Evolutionary conservation across 2,888 invertebrate species (phyloP), one percentile per base, ranked within the genome.

Genomic region (Papilio gigon): DNA sequence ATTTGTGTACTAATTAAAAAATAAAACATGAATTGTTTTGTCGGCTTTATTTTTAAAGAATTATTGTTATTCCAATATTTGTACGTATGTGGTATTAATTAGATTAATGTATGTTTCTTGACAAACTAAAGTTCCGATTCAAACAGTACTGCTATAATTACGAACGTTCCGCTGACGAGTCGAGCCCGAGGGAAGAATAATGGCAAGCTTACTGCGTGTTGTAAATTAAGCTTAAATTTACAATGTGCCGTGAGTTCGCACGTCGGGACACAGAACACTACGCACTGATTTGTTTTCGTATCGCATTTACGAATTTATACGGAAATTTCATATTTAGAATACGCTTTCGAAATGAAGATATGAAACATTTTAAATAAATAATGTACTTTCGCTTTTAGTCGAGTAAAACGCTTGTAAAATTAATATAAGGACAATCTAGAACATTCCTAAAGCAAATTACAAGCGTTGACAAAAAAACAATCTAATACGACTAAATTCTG

Each of bases 41-140:
- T n/a, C n/a, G n/a, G n/a, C n/a, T n/a, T n/a, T n/a, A n/a, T n/a
- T n/a, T n/a, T n/a, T n/a, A n/a, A n/a, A n/a, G n/a, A n/a, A n/a
- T n/a, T n/a, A n/a, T n/a, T n/a, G n/a, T n/a, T n/a, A n/a, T n/a
- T n/a, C n/a, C n/a, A n/a, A n/a, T n/a, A n/a, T n/a, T n/a, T n/a
- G n/a, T n/a, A n/a, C n/a, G n/a, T n/a, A n/a, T 30, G 11, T 53
- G 30, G 27, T n/a, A 27, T 14, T 2, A 27, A 8, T 53, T 30
- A 53, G n/a, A 53, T 30, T 53, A 30, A 53, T 53, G 53, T 53
- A n/a, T 27, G 50, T 50, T 50, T n/a, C 53, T 53, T 53, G n/a
- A 53, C 8, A 53, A 25, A 53, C 50, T 27, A 53, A 53, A 53
- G 53, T 53, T 53, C 14, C n/a, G 27, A 30, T 53, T 27, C 30